phyloP scores from a whole-genome alignment of 1,140 invertebrate species.

The Idris sp. region DNA sequence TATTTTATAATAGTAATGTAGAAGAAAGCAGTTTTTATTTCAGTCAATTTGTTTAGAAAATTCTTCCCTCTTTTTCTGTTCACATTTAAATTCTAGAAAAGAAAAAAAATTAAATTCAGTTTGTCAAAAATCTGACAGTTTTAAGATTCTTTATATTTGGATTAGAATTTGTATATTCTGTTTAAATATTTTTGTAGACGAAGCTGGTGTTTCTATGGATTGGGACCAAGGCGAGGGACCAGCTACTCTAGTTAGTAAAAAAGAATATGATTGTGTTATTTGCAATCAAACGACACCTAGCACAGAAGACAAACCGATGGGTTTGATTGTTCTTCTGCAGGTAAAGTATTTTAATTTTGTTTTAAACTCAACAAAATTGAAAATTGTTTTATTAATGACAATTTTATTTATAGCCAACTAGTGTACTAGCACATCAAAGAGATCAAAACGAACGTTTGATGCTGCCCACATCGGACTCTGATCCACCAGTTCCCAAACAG shows the following conservation, averaged over 20 bases:
- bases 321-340: conserved; percentile 92
- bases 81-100: too few relatives aligned
- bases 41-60: too few relatives aligned
- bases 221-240: conserved; percentile 82
- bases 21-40: too few relatives aligned
- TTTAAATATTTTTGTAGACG: conserved; percentile 71
- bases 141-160: too few relatives aligned
- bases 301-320: conserved; percentile 91
- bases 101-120: too few relatives aligned
- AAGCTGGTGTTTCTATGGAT: conserved; percentile 81
- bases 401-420: conserved; percentile 82
- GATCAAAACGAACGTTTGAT: conserved; percentile 80
- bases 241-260: conserved; percentile 79
- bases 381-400: too few relatives aligned
- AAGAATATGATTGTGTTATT: conserved; percentile 96
- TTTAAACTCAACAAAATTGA: too few relatives aligned
- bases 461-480: conserved; percentile 84
- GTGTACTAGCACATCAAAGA: conserved; percentile 87
- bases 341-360: conserved; percentile 72
- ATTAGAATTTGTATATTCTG: too few relatives aligned
- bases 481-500: conserved; percentile 77
- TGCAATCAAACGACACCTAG: conserved; percentile 93
- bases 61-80: too few relatives aligned
- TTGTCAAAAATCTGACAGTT: too few relatives aligned
- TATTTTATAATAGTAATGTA: not conserved